Conservation (phyloP, 1,140 invertebrate genomes). For the Pseudomyrmex dendroicus region DNA sequence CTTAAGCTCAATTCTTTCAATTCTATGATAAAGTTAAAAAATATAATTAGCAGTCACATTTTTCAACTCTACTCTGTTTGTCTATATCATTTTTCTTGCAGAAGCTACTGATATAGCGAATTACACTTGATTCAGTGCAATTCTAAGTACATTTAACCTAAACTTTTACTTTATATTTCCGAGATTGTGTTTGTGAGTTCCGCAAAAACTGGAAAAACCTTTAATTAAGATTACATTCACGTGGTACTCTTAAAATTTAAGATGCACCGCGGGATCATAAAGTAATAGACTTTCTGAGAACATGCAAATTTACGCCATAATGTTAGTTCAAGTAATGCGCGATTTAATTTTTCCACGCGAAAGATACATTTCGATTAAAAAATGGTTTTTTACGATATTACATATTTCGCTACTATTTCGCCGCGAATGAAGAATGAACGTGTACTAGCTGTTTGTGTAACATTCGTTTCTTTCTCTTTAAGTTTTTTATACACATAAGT, state of each 20-base stretch:
- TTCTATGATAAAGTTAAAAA: background rate
- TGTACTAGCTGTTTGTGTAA: background rate
- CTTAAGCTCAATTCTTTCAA: conserved; percentile 44
- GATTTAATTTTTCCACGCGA: conserved; percentile 37
- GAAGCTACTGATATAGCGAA: background rate
- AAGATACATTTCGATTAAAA: conserved; percentile 42
- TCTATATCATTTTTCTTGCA: too few relatives aligned
- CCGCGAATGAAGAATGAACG: background rate
- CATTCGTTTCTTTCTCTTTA: background rate
- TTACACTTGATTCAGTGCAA: background rate
- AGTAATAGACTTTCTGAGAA: conserved; percentile 50
- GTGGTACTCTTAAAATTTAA: conserved; percentile 40
- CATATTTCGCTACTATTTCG: background rate
- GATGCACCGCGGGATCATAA: conserved; percentile 35
- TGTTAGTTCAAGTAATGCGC: conserved; percentile 42
- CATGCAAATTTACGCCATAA: conserved; percentile 52
- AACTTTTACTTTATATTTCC: background rate
- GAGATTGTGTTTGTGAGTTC: background rate
- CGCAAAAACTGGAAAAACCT: background rate
- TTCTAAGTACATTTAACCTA: background rate
- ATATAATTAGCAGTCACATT: too few relatives aligned
- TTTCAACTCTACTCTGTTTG: too few relatives aligned
- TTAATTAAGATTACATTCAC: conserved; percentile 50
- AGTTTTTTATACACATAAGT: background rate
- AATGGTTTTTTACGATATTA: conserved; percentile 27